A percentile compares a stretch with the other conserved stretches of the same genome.
phyloP scores from a whole-genome alignment of 30 jellyfish, hydroid and myxozoan genomes.

The Cassiopea andromeda region DNA sequence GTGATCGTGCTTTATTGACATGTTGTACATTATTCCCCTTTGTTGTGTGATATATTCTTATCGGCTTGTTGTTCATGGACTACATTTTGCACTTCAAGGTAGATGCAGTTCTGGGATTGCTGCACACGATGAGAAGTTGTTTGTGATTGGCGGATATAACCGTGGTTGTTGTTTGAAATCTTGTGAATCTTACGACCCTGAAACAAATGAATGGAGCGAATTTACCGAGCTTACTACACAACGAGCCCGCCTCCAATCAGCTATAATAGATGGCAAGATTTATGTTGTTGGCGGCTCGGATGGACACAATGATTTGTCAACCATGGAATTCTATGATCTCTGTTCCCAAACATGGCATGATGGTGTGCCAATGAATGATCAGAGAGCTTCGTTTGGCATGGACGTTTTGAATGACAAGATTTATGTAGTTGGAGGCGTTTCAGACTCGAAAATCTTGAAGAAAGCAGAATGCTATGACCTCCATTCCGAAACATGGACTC shows the following conservation, averaged over 20 bases:
- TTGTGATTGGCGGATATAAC: conserved; percentile 82
- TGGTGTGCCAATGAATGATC: conserved; percentile 61
- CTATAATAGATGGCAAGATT: conserved; percentile 38
- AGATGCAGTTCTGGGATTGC: conserved; percentile 85
- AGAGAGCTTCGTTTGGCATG: conserved; percentile 74
- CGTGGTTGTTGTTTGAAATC: conserved; percentile 79
- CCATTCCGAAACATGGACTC: conserved; percentile 49
- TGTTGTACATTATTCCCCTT: too few species aligned
- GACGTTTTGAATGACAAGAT: conserved; percentile 28
- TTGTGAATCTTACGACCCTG: conserved; percentile 79
- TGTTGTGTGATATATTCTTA: not conserved
- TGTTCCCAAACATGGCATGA: conserved; percentile 43
- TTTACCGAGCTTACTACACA: conserved; percentile 48
- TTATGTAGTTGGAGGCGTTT: conserved; percentile 72
- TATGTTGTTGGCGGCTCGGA: conserved; percentile 82
- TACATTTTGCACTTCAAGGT: conserved; percentile 37
- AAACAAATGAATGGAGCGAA: conserved; percentile 75
- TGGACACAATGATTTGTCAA: conserved; percentile 65
- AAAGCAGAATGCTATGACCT: conserved; percentile 63
- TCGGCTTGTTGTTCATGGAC: too few species aligned
- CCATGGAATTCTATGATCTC: conserved; percentile 70
- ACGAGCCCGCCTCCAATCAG: conserved; percentile 75
- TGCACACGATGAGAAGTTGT: conserved; percentile 48
- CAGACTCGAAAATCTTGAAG: conserved; percentile 58
- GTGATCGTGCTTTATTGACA: too few species aligned